A percentile compares a stretch with the other conserved stretches of the same genome.
Evolutionary conservation across 2,888 invertebrate genomes (phyloP).

Genomic region (Sarcophaga caerulescens): DNA sequence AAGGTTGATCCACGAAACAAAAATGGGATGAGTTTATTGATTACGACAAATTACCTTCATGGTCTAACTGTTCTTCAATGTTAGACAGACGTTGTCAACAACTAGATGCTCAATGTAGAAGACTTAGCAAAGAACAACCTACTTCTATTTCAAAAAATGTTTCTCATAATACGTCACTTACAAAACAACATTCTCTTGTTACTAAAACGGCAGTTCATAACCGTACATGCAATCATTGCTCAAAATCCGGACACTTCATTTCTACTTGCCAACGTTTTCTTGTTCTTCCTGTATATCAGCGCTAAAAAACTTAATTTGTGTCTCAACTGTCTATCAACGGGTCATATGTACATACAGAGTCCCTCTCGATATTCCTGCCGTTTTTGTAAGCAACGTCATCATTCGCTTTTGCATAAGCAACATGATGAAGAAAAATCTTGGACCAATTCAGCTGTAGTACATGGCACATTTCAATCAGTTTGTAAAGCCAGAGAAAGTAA

Average conservation of each 20-base stretch:
- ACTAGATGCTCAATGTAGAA: constrained; percentile 19
- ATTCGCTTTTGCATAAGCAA: constrained; percentile 43
- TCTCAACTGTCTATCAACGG: constrained; percentile 30
- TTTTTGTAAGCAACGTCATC: constrained; percentile 39
- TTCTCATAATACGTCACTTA: background rate
- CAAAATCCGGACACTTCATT: constrained; percentile 24
- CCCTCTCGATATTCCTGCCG: constrained; percentile 38
- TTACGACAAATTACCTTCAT: too few species aligned
- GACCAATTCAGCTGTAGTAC: background rate
- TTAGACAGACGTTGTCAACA: too few species aligned
- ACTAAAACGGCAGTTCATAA: background rate
- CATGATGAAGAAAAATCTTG: constrained; percentile 18
- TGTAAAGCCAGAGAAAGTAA: background rate
- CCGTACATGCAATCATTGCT: constrained; percentile 19
- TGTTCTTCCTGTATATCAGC: too few species aligned
- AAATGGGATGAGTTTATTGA: too few species aligned
- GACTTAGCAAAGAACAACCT: background rate
- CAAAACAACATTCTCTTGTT: background rate
- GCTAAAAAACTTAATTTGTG: constrained; percentile 11
- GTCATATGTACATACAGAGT: background rate
- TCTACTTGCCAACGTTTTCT: constrained; percentile 11
- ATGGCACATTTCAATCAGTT: constrained; percentile 19
- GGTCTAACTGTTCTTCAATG: too few species aligned
- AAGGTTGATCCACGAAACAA: constrained; percentile 21
- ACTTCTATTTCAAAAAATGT: background rate